Evolutionary conservation across 2,113 vertebrate genomes (phyloP).

Genomic region (Rhabdornis inornatus): DNA sequence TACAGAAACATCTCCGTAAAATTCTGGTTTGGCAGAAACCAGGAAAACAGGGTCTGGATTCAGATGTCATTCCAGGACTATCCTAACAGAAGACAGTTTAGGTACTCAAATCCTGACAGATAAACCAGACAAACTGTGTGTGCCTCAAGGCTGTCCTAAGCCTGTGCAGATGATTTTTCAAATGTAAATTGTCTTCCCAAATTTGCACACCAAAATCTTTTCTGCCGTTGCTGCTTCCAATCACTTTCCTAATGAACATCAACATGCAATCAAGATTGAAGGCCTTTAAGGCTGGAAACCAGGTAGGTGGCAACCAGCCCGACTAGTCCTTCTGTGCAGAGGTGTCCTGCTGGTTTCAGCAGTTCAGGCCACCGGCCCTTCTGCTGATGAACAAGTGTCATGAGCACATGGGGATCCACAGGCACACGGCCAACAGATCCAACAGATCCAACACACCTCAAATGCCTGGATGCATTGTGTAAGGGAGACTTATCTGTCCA

Average conservation of each 20-base stretch:
- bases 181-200: constrained; percentile 16
- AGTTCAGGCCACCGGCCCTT: not conserved
- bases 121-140: not conserved
- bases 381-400: not conserved
- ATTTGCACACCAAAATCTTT: constrained; percentile 44
- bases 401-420: not conserved
- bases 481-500: not conserved
- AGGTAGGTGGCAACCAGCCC: constrained; percentile 49
- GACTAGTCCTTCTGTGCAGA: not conserved
- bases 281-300: constrained; percentile 29
- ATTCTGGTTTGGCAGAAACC: not conserved
- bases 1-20: not conserved
- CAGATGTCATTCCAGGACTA: not conserved
- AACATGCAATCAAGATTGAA: constrained; percentile 43
- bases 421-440: not conserved
- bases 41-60: not conserved
- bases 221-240: constrained; percentile 9
- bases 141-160: not conserved
- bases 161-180: not conserved
- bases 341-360: constrained; percentile 31
- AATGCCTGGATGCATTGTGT: rapidly evolving
- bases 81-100: not conserved
- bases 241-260: constrained; percentile 1
- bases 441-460: rapidly evolving
- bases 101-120: not conserved